Base-by-base conservation (phyloP, 2,888 invertebrate species). In the Bursaphelenchus okinawaensis region DNA sequence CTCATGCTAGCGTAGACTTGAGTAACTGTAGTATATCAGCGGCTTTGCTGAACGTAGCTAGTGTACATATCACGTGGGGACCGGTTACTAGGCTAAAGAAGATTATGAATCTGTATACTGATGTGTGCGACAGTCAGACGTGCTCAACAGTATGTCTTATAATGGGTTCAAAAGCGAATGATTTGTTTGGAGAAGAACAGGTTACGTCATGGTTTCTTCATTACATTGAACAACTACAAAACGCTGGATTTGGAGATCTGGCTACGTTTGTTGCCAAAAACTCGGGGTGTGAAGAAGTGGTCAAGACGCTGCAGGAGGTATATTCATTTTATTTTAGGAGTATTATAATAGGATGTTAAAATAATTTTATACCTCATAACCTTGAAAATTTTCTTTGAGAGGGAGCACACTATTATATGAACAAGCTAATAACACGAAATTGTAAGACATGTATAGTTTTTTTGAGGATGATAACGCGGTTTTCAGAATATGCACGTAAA, bases 401-500 rank as follows among this genome's bases (percentile, higher is more conserved):
- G n/a, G n/a, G n/a, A n/a, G n/a, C n/a, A n/a, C n/a, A n/a, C n/a
- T n/a, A n/a, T n/a, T n/a, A n/a, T n/a, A n/a, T n/a, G n/a, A n/a
- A n/a, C n/a, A n/a, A n/a, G n/a, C n/a, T n/a, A n/a, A n/a, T n/a
- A n/a, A n/a, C n/a, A n/a, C n/a, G 63, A 69, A 51, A 62, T 56
- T 29, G 68, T 69, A 19, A 40, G n/a, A n/a, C n/a, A n/a, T n/a
- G n/a, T n/a, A 62, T n/a, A 24, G 9, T 4, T 28, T 22, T 9
- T 28, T 29, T 65, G 27, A 52, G 12, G 22, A 9, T 27, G 16
- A 31, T 28, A 8, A 65, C 52, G 16, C 24, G 16, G 8, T 23
- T n/a, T 4, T 66, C 65, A 69, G 69, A 71, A 66, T 51, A 69
- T 66, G 26, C 67, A 55, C 50, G 68, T 69, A 22, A 73, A 73